Evolutionary conservation across 2,888 invertebrate species (phyloP), one percentile per base, ranked within the genome.

Genomic region (Tenthredo amoena): DNA sequence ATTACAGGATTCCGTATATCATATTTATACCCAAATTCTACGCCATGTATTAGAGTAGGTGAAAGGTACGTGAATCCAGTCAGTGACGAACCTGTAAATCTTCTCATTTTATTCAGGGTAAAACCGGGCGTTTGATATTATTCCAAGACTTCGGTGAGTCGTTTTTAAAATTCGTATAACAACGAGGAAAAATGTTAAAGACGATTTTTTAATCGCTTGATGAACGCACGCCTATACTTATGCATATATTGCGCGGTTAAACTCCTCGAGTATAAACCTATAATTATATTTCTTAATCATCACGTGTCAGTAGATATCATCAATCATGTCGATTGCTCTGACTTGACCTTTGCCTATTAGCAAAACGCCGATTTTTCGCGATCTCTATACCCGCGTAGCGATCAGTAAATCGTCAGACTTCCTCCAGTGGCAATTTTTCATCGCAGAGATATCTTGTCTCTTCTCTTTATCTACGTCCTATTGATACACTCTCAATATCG

Each of bases 251-350:
- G 10, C 10, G 9, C 4, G 37, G 9, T 37, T 43, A 10, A 18
- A 31, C 68, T 34, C 12, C 15, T 43, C 40, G n/a, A 18, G 26
- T 34, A 50, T 77, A 10, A 55, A 26, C 77, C 77, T 77, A 26
- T 77, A 77, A 77, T 77, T 77, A 77, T n/a, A 34, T 55, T 77
- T 18, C 77, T 50, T 26, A 55, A 34, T 34, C 55, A 50, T 50
- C 26, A 77, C 47, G 10, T 18, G 31, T 31, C 18, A 31, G 34
- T 50, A 15, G n/a, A 77, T 77, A 9, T 47, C 77, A 55, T 55
- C 55, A 77, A 77, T 77, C 77, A 77, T n/a, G 40, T 77, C 50
- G 77, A 77, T 55, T 9, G 50, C 55, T 77, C 77, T 34, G 55
- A 77, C 34, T 15, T 12, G 50, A 77, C 47, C 77, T 77, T 18